Evolutionary conservation across 2,797 vertebrate species (phyloP).

Genomic region (Microtus obscurus): DNA sequence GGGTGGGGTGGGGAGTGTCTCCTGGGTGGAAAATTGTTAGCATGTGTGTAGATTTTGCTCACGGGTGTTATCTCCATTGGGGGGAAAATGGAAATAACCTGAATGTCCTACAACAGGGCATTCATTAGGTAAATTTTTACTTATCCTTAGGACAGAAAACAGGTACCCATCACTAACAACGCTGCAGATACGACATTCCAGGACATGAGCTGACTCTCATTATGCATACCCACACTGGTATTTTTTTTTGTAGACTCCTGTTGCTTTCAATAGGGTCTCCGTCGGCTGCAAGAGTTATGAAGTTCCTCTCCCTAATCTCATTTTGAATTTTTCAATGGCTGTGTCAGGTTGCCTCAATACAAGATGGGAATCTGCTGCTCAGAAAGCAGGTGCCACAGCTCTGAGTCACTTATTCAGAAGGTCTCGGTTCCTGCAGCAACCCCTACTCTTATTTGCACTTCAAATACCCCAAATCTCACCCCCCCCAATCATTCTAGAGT

Average conservation of each 20-base stretch:
- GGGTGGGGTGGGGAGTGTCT: constrained; percentile 43
- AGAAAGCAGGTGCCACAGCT: not conserved
- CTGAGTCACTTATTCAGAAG: not conserved
- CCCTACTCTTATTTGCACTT: not conserved
- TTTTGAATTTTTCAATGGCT: constrained; percentile 61
- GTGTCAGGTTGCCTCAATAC: constrained; percentile 1
- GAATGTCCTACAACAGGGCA: constrained; percentile 66
- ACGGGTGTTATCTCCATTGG: constrained; percentile 40
- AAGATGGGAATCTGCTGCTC: not conserved
- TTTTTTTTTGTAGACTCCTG: constrained; percentile 32
- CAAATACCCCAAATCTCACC: not conserved
- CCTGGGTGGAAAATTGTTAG: constrained; percentile 49
- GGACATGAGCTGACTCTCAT: not conserved
- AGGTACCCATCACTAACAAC: constrained; percentile 27
- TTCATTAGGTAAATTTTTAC: constrained; percentile 72
- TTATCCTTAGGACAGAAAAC: constrained; percentile 61
- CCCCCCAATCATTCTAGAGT: not conserved
- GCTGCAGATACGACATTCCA: constrained; percentile 42
- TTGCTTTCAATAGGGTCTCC: constrained; percentile 29
- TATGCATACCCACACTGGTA: not conserved
- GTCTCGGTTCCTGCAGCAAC: not conserved
- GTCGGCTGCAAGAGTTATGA: not conserved
- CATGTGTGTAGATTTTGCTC: constrained; percentile 45
- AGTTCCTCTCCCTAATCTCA: constrained; percentile 64
- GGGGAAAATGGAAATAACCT: constrained; percentile 80